Percentiles rank a stretch among this genome's conserved stretches.
phyloP scores from a whole-genome alignment of 2,888 invertebrate species.

The Hipparchia semele region DNA sequence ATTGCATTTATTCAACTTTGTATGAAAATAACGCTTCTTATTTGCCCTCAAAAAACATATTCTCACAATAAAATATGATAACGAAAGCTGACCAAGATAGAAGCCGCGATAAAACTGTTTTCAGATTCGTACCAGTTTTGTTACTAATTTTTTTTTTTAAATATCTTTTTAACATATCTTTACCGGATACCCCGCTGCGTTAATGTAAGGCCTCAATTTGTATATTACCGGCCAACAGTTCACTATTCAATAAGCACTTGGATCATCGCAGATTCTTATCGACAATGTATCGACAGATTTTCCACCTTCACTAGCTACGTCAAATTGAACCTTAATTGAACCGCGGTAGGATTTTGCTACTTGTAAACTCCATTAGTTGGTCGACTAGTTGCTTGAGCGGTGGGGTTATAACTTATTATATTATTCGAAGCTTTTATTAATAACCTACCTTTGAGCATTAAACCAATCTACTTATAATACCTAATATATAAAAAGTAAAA shows the following conservation, averaged over 20 bases:
- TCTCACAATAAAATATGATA: constrained; percentile 16
- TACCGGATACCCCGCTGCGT: constrained; percentile 68
- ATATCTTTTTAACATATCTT: constrained; percentile 52
- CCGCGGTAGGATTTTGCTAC: constrained; percentile 13
- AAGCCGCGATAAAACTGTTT: constrained; percentile 33
- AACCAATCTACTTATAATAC: no score
- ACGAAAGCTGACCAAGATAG: constrained; percentile 10
- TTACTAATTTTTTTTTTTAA: constrained; percentile 41
- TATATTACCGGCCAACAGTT: constrained; percentile 68
- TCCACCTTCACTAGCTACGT: constrained; percentile 24
- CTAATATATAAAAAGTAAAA: neutral
- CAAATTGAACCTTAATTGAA: constrained; percentile 27
- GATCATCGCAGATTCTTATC: constrained; percentile 71
- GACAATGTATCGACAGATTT: constrained; percentile 40
- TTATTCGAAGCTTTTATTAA: neutral
- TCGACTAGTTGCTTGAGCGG: constrained; percentile 24
- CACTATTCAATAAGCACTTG: constrained; percentile 75
- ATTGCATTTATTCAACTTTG: neutral
- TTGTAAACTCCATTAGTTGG: constrained; percentile 36
- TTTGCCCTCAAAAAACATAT: constrained; percentile 9
- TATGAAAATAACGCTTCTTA: constrained; percentile 6
- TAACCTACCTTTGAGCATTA: neutral
- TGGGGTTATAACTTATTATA: constrained; percentile 27
- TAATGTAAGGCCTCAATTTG: constrained; percentile 71
- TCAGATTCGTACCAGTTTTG: constrained; percentile 30